A percentile compares a stretch with the other conserved stretches of the same genome.
These are phyloP conservation scores for Nymphalis c-album DNA, from an alignment of 2,888 invertebrate species.

Conservation along the genomic window DNA sequence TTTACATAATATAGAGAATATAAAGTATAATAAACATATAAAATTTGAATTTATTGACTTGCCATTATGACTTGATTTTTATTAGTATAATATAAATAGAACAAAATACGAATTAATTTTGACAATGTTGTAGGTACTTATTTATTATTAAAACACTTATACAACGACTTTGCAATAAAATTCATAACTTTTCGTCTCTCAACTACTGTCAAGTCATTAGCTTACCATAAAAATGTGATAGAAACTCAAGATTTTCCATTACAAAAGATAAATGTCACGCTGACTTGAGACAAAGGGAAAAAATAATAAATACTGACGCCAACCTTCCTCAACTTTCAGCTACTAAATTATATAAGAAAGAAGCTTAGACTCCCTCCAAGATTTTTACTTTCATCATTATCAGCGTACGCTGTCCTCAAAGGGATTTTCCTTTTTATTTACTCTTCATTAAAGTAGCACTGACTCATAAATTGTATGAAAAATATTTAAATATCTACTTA, in stretches of 20 bases:
- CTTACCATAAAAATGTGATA: conserved; percentile 7
- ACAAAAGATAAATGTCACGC: conserved; percentile 16
- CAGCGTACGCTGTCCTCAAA: not conserved
- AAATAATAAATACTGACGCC: conserved; percentile 18
- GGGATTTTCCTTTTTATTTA: not conserved
- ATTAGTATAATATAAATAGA: too few relatives aligned
- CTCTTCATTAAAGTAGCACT: not conserved
- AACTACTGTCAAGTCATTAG: not conserved
- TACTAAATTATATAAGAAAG: conserved; percentile 14
- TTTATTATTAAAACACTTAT: not conserved
- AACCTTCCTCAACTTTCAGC: conserved; percentile 12
- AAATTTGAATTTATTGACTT: too few relatives aligned
- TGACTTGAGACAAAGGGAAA: conserved; percentile 14
- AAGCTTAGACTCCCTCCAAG: not conserved
- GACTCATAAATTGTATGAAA: not conserved
- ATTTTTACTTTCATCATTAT: conserved; percentile 7
- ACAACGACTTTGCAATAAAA: not conserved
- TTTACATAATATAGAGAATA: too few relatives aligned
- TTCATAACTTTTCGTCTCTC: not conserved
- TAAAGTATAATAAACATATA: too few relatives aligned
- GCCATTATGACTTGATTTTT: too few relatives aligned
- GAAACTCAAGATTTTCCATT: conserved; percentile 12
- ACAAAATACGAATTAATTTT: too few relatives aligned
- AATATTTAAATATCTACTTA: not conserved
- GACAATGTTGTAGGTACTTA: not conserved